A percentile compares a stretch with the other conserved stretches of the same genome.
These are phyloP conservation scores for Cremastobaeus sp. DNA, from an alignment of 2,888 invertebrate genomes.

Conservation along the genomic window DNA sequence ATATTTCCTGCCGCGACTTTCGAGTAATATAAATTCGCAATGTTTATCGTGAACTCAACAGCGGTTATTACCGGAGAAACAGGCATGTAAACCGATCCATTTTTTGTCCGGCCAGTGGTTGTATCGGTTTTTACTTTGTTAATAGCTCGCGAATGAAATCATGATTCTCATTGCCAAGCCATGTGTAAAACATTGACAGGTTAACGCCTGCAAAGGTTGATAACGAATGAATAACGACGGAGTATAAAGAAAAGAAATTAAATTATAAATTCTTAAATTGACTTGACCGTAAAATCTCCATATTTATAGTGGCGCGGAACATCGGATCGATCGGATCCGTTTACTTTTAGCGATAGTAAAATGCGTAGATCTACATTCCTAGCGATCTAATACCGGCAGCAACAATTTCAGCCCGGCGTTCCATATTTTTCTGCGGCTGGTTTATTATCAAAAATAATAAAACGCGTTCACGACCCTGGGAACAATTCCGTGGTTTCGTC, in stretches of 20 bases:
- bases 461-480: slow-evolving; percentile 38
- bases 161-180: slow-evolving; percentile 6
- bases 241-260: slow-evolving; percentile 41
- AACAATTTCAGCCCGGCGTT: slow-evolving; percentile 35
- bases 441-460: slow-evolving; percentile 46
- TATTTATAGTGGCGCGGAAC: slow-evolving; percentile 44
- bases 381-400: slow-evolving; percentile 23
- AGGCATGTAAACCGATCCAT: slow-evolving; percentile 4
- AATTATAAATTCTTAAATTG: slow-evolving; percentile 37
- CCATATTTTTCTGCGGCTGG: slow-evolving; percentile 24
- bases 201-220: slow-evolving; percentile 14
- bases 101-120: neutral
- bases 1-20: slow-evolving; percentile 13
- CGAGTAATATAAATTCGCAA: slow-evolving; percentile 14
- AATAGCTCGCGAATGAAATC: slow-evolving; percentile 11
- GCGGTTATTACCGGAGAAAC: neutral
- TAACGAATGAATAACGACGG: slow-evolving; percentile 23
- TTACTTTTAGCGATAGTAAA: slow-evolving; percentile 37
- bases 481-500: slow-evolving; percentile 13
- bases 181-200: slow-evolving; percentile 17
- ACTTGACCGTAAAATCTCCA: slow-evolving; percentile 35
- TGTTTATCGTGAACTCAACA: slow-evolving; percentile 22
- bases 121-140: slow-evolving; percentile 1
- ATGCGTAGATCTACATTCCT: slow-evolving; percentile 40
- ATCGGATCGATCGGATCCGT: slow-evolving; percentile 29